phyloP scores from a whole-genome alignment of 1,140 invertebrate genomes.

The Brachionus sp. region DNA sequence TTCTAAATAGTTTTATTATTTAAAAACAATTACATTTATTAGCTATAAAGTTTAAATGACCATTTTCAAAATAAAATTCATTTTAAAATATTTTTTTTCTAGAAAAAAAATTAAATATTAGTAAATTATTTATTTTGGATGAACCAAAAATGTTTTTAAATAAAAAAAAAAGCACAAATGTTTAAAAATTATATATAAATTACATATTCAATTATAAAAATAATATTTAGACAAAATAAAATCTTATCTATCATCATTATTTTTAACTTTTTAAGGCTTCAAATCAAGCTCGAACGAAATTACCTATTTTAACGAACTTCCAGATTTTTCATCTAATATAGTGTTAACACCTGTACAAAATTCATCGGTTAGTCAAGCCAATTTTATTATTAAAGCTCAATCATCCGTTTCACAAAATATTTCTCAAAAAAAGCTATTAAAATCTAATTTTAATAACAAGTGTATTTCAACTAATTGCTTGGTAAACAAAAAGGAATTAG shows the following conservation, averaged over 20 bases:
- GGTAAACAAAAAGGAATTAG: not conserved
- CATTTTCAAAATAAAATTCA: not conserved
- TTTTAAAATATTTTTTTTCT: constrained; percentile 16
- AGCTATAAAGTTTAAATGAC: not conserved
- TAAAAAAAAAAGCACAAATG: too few relatives aligned
- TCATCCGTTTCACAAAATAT: not conserved
- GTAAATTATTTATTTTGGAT: not conserved
- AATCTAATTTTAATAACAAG: not conserved
- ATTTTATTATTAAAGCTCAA: not conserved
- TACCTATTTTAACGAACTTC: not conserved
- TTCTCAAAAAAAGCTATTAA: not conserved
- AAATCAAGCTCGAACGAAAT: not conserved
- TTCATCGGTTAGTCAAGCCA: not conserved
- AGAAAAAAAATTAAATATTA: not conserved
- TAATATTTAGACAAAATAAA: not conserved
- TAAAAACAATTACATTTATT: constrained; percentile 19
- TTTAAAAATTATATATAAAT: too few relatives aligned
- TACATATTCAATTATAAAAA: too few relatives aligned
- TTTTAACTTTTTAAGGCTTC: not conserved
- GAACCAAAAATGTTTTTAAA: not conserved
- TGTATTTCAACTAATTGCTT: not conserved
- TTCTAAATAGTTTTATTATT: constrained; percentile 1
- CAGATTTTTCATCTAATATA: not conserved
- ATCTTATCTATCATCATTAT: not conserved
- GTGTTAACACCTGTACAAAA: not conserved